phyloP scores from a whole-genome alignment of 1,140 invertebrate genomes.

The Drosophila nigromelanica region DNA sequence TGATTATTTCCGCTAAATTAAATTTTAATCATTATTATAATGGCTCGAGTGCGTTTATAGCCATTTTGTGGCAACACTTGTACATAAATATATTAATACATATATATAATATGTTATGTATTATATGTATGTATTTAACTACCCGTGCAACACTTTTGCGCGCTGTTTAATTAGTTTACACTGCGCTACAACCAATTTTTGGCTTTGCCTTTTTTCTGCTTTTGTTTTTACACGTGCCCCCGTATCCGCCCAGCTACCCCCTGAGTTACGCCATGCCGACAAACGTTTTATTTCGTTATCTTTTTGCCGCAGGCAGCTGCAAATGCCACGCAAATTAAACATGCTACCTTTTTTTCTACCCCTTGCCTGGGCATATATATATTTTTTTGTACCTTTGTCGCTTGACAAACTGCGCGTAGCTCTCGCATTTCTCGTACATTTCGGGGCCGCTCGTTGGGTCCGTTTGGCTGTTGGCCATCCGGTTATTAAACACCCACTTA shows the following conservation, averaged over 20 bases:
- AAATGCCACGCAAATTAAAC: slow-evolving; percentile 83
- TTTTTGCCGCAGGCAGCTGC: slow-evolving; percentile 83
- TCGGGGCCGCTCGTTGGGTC: slow-evolving; percentile 12
- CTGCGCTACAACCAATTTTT: slow-evolving; percentile 61
- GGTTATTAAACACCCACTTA: slow-evolving; percentile 84
- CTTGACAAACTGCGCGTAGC: slow-evolving; percentile 66
- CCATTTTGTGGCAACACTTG: slow-evolving; percentile 22
- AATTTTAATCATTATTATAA: slow-evolving; percentile 82
- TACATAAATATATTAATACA: slow-evolving; percentile 15
- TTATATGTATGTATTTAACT: slow-evolving; percentile 14
- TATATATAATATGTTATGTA: neutral
- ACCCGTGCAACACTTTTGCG: slow-evolving; percentile 43
- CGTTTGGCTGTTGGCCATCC: slow-evolving; percentile 44
- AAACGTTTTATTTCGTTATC: slow-evolving; percentile 83
- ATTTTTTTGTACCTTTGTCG: slow-evolving; percentile 65
- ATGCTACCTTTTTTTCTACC: slow-evolving; percentile 69
- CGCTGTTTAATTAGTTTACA: slow-evolving; percentile 78
- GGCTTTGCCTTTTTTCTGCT: slow-evolving; percentile 16
- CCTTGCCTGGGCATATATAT: slow-evolving; percentile 20
- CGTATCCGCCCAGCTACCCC: neutral
- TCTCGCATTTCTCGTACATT: slow-evolving; percentile 47
- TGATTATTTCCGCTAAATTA: slow-evolving; percentile 81
- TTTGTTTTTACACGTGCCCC: slow-evolving; percentile 5
- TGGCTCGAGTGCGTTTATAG: slow-evolving; percentile 39
- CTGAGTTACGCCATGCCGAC: slow-evolving; percentile 36